Evolutionary conservation across 2,113 vertebrate species (phyloP), one percentile per base, ranked within the genome.

Genomic region (Abramis brama): DNA sequence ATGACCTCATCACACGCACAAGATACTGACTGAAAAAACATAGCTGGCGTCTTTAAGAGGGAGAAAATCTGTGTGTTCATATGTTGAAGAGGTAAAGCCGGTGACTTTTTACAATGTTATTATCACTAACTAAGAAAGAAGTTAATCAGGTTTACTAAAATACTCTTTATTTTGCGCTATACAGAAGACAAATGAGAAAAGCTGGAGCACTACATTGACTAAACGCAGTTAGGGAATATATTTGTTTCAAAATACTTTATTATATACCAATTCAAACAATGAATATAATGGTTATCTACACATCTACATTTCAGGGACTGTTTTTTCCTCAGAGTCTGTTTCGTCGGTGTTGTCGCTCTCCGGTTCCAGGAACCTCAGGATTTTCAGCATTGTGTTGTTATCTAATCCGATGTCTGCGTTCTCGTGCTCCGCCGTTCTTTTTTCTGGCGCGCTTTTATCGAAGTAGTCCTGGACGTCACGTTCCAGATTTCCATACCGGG

Each of bases 361-460:
- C 86, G 97, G 96, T 86, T 96, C 96, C 88, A 99, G 92, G 47
- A 95, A 97, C 88, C 95, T 96, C 84, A 98, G 91, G 87, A 98
- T 96, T 91, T 97, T 97, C 90, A 96, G 91, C 85, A 97, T 91
- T 12, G 95, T 94, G 87, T 97, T 96, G 87, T 97, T 96, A 84
- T 97, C 96, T 79, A 94, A 88, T 85, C 93, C 91, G 6, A 91
- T 93, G 0, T 93, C 95, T 0, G 36, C 90, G 27, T 94, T 94
- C 0, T 85, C 91, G 0, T 89, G n/a, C 79, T 91, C 66, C 0
- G 94, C 91, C 47, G 95, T 88, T 91, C 95, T 95, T 91, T 96
- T 97, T 79, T 96, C 91, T 0, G 89, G 88, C 1, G 82, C 83
- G 85, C 92, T 39, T 87, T 93, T 95, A 79, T 91, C 94, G 1